Evolutionary conservation across 2,113 vertebrate species (phyloP).

Genomic region (Penelope pileata): DNA sequence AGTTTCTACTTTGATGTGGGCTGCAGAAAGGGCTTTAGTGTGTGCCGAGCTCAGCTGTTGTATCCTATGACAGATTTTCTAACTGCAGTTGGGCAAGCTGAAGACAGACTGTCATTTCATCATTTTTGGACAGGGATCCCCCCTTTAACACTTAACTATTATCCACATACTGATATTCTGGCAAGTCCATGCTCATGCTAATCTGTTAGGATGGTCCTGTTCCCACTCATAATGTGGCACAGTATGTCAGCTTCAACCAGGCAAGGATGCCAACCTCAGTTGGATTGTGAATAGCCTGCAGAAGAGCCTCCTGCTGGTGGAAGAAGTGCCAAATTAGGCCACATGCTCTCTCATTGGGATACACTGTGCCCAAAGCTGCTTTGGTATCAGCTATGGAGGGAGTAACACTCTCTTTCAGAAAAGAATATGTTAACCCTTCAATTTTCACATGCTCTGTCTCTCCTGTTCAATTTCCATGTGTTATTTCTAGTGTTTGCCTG

Average conservation of each 20-base stretch:
- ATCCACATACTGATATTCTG: conserved; percentile 58
- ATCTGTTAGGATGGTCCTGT: conserved; percentile 57
- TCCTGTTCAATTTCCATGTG: neutral
- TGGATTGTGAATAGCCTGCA: conserved; percentile 53
- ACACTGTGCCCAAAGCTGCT: conserved; percentile 11
- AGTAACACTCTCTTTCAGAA: neutral
- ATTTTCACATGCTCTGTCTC: neutral
- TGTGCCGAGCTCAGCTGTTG: conserved; percentile 16
- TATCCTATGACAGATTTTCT: conserved; percentile 21
- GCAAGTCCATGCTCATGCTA: conserved; percentile 46
- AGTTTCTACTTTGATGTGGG: neutral
- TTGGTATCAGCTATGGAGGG: neutral
- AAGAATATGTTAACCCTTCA: neutral
- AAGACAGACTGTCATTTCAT: conserved; percentile 50
- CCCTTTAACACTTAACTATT: conserved; percentile 57
- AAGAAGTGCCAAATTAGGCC: conserved; percentile 64
- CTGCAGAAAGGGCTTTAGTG: neutral
- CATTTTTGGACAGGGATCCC: conserved; percentile 50
- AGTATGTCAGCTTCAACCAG: conserved; percentile 46
- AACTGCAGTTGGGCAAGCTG: conserved; percentile 43
- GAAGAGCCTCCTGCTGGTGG: conserved; percentile 53
- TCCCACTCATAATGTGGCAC: conserved; percentile 58
- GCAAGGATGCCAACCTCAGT: conserved; percentile 43
- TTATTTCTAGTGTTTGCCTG: neutral
- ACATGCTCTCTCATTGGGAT: conserved; percentile 57